Conservation (phyloP, 2,797 vertebrate genomes). For the Bovichtus variegatus region DNA sequence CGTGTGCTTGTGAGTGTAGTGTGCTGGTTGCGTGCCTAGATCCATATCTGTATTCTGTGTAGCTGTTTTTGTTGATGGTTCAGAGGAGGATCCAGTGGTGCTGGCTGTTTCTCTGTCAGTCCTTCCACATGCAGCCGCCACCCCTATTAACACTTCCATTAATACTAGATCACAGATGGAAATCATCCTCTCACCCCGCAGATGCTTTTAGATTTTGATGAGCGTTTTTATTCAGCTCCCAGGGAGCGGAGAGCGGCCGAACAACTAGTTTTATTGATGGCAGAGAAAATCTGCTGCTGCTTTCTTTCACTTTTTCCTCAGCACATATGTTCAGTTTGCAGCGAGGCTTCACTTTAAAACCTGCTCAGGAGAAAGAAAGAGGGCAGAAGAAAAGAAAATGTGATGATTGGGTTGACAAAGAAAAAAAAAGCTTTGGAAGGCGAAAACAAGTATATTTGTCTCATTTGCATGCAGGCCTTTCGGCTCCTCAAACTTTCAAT, state of each 20-base stretch:
- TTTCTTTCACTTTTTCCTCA: conserved; percentile 22
- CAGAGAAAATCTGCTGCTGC: conserved; percentile 13
- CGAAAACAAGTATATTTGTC: conserved; percentile 66
- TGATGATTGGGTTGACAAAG: conserved; percentile 32
- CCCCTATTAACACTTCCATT: conserved; percentile 74
- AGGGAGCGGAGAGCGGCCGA: conserved; percentile 43
- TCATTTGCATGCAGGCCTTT: conserved; percentile 81
- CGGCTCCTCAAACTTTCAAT: conserved; percentile 81
- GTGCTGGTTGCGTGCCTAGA: neutral
- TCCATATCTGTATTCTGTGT: conserved; percentile 37
- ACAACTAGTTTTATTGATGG: conserved; percentile 58
- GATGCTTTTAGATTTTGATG: conserved; percentile 64
- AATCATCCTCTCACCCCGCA: conserved; percentile 63
- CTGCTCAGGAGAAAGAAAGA: conserved; percentile 27
- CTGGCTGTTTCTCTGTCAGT: conserved; percentile 60
- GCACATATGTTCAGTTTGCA: conserved; percentile 26
- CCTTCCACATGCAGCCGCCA: conserved; percentile 54
- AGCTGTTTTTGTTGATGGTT: conserved; percentile 50
- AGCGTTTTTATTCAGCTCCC: conserved; percentile 59
- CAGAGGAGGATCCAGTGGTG: conserved; percentile 40
- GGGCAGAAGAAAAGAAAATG: conserved; percentile 17
- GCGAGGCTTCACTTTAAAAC: conserved; percentile 21
- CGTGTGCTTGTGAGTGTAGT: neutral
- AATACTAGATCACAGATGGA: conserved; percentile 74
- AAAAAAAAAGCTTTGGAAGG: conserved; percentile 35